Evolutionary conservation across 1,140 invertebrate species (phyloP), one percentile per base, ranked within the genome.

Genomic region (Danaus melanippus): DNA sequence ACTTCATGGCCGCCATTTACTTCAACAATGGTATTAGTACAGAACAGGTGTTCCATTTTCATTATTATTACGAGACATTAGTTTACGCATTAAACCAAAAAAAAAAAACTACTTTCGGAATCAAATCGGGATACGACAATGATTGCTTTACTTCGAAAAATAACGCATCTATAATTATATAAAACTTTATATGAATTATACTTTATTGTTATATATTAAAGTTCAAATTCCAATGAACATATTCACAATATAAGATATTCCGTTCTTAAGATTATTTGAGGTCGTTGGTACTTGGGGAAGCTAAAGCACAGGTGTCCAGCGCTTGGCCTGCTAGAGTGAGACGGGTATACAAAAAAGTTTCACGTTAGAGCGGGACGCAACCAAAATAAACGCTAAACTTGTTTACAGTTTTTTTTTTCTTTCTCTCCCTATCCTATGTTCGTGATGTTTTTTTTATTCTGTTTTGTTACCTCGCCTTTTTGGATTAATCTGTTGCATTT

Each of bases 301-400:
- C 80, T 86, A 80, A 86, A 84, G 84, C 84, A 86, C 84, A 86
- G 84, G 84, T 86, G 84, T 85, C 82, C 84, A 85, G 74, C 84
- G 84, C 77, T 86, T 82, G 74, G 77, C 62, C 69, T 44, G 72
- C 48, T 61, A 43, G 73, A 79, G 53, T 53, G 69, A 74, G 82
- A 82, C 15, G 46, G 62, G 41, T 42, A 68, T 72, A 78, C 7
- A 9, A 55, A 71, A 68, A 49, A 7, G 8, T 5, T 1, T 2
- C 10, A 12, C 10, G 79, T 39, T 42, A 17, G 74, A 85, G 60
- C 53, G 69, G 46, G 77, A 84, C 67, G 64, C 73, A 74, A 86
- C 78, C 68, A 86, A 86, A 86, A 86, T 86, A 86, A 86, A 86
- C 79, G 83, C 79, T 85, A 80, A 84, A 85, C 82, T 86, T 84